phyloP scores from a whole-genome alignment of 2,888 invertebrate species.

The Fragum fragum region DNA sequence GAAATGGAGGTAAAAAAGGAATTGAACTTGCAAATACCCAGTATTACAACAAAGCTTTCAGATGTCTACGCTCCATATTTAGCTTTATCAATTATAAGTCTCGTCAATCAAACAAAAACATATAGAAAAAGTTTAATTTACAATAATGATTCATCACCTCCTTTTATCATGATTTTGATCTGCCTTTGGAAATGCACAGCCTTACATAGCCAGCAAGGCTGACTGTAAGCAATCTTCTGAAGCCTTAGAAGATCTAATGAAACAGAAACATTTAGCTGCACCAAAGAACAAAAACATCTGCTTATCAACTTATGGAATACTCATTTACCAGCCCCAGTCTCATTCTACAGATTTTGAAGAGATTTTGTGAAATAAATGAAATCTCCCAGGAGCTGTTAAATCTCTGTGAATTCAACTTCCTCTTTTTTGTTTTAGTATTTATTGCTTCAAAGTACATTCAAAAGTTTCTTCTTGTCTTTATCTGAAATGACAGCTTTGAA shows the following conservation, averaged over 20 bases:
- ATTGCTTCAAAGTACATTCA: background rate
- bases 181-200: background rate
- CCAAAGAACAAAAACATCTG: background rate
- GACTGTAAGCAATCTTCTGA: background rate
- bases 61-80: too few relatives aligned
- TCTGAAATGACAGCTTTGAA: background rate
- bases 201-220: background rate
- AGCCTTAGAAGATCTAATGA: background rate
- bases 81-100: too few relatives aligned
- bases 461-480: background rate
- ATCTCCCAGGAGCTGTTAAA: background rate
- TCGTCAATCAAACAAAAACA: too few relatives aligned
- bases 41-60: too few relatives aligned
- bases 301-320: background rate
- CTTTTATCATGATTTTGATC: too few relatives aligned
- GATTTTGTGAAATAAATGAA: constrained; percentile 1
- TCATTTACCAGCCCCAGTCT: background rate
- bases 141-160: too few relatives aligned
- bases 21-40: too few relatives aligned
- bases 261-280: background rate
- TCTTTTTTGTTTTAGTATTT: background rate
- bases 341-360: background rate
- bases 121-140: too few relatives aligned
- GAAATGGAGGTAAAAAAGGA: too few relatives aligned
- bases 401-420: background rate